A percentile compares a stretch with the other conserved stretches of the same genome.
phyloP scores from a whole-genome alignment of 2,797 vertebrate genomes.

The Helicolenus hilgendorfi region DNA sequence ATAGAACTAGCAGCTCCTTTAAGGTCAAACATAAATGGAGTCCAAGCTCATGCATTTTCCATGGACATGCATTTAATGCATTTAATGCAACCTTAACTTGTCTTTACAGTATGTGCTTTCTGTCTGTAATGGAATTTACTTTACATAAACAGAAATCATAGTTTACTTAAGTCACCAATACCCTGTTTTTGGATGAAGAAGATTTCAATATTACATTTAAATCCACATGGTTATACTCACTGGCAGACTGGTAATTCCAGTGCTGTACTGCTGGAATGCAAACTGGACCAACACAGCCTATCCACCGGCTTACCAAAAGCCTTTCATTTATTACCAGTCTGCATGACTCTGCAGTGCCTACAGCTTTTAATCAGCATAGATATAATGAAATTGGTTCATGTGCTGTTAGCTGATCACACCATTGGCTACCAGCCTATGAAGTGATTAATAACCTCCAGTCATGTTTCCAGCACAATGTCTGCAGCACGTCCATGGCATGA shows the following conservation, averaged over 20 bases:
- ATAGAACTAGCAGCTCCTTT: neutral
- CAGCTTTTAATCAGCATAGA: constrained; percentile 37
- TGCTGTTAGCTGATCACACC: constrained; percentile 6
- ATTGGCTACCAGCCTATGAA: neutral
- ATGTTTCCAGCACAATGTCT: constrained; percentile 10
- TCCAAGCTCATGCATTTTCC: neutral
- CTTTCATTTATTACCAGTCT: constrained; percentile 50
- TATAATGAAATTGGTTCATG: constrained; percentile 21
- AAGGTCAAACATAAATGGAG: neutral
- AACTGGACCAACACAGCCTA: constrained; percentile 16
- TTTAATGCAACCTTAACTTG: constrained; percentile 9
- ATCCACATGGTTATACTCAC: constrained; percentile 31
- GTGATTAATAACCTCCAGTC: constrained; percentile 18
- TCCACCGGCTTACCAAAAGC: constrained; percentile 28
- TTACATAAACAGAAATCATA: constrained; percentile 15
- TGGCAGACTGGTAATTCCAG: constrained; percentile 16
- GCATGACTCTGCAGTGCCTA: constrained; percentile 21
- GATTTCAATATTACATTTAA: constrained; percentile 55
- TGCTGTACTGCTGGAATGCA: constrained; percentile 16
- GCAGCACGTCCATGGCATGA: neutral
- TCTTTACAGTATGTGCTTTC: constrained; percentile 2
- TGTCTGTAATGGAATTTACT: neutral
- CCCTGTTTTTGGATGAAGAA: constrained; percentile 7
- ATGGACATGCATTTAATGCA: neutral
- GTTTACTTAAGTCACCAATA: neutral